Conservation (phyloP, 2,888 invertebrate genomes). For the Philereme transversata region DNA sequence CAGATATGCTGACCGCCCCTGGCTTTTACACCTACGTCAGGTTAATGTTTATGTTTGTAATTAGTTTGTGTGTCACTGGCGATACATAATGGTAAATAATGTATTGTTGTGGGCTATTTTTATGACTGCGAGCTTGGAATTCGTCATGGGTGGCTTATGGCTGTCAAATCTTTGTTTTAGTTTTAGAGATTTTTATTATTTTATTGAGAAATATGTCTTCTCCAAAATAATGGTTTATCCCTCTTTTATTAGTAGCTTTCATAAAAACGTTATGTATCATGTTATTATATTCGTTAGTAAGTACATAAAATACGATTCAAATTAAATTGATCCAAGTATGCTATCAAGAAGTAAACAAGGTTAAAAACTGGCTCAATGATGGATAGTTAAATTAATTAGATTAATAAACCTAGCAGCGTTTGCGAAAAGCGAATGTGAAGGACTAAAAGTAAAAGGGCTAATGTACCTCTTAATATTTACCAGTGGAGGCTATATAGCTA, state of each 20-base stretch:
- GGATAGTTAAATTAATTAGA: slow-evolving; percentile 50
- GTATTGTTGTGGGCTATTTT: slow-evolving; percentile 80
- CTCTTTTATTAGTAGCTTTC: background rate
- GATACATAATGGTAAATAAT: slow-evolving; percentile 83
- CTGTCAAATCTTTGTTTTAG: slow-evolving; percentile 45
- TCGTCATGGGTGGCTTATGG: slow-evolving; percentile 77
- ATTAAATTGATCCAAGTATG: too few relatives aligned
- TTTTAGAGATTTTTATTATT: slow-evolving; percentile 32
- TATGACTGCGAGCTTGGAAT: slow-evolving; percentile 69
- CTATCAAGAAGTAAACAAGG: background rate
- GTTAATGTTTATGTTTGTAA: slow-evolving; percentile 74
- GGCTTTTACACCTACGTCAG: slow-evolving; percentile 78
- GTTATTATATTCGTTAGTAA: background rate
- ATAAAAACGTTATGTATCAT: background rate
- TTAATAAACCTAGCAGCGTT: slow-evolving; percentile 46
- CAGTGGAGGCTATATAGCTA: slow-evolving; percentile 5
- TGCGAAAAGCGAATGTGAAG: slow-evolving; percentile 56
- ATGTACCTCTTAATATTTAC: background rate
- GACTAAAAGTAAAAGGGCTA: slow-evolving; percentile 61
- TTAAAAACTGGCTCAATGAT: slow-evolving; percentile 15
- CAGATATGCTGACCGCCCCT: slow-evolving; percentile 60
- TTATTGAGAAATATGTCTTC: slow-evolving; percentile 3
- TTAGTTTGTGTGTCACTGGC: slow-evolving; percentile 77
- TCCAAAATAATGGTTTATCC: background rate
- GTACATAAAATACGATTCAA: too few relatives aligned